Base-by-base conservation (phyloP, 1,140 invertebrate species). In the Lepidurus apus region DNA sequence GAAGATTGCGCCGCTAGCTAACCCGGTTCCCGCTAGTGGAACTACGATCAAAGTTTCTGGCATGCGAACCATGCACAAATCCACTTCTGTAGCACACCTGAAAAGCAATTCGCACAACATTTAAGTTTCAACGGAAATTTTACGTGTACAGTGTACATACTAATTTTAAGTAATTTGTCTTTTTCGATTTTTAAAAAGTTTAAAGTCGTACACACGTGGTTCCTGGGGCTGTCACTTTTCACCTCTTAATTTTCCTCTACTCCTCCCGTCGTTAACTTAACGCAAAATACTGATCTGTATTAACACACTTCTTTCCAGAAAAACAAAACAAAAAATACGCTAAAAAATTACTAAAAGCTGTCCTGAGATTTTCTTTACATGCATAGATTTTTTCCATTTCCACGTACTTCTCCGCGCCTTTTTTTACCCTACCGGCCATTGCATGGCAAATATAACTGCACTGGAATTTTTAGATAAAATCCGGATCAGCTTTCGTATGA, bases 401-500 rank as follows among this genome's bases (percentile, higher is more conserved):
- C 53, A 7, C 13, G 53, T 7, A 34, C 34, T 34, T 34, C 34
- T 34, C 34, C 34, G 4, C 34, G 34, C 53, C 53, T 65, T n/a
- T 65, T n/a, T 65, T 65, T 7, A 9, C n/a, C 53, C 7, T 65
- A 13, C 53, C 53, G 21, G 17, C 53, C 53, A 21, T 65, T 65
- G 53, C 53, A 65, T 65, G 13, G 53, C 53, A 7, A 65, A 21
- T 65, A 65, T 65, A 17, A 65, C 53, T 65, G 13, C 53, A 65
- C 53, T 65, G 53, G 53, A 65, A 65, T 65, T 65, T 65, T 65
- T 65, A n/a, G 21, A 65, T n/a, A 65, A 65, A n/a, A 17, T 65
- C 53, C 53, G 53, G 53, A 65, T 65, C 53, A 65, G 53, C 53
- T 65, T 65, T 65, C 53, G 53, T 65, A 65, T 65, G 53, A 65